These are phyloP conservation scores for Calameuta pallipes DNA, from an alignment of 2,888 invertebrate genomes.

Conservation along the genomic window DNA sequence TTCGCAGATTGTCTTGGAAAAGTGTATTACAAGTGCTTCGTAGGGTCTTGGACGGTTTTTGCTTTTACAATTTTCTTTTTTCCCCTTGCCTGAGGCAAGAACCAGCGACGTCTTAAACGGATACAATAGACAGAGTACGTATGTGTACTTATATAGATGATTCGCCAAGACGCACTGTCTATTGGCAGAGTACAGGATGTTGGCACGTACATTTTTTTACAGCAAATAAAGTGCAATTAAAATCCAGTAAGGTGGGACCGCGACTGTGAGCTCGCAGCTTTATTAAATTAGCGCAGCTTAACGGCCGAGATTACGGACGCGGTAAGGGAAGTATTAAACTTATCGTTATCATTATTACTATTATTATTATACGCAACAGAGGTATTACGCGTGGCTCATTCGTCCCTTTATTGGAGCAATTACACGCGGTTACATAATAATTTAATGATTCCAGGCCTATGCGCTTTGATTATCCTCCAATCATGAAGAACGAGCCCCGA, in stretches of 20 bases:
- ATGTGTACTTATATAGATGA: no score
- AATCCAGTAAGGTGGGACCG: conserved; percentile 16
- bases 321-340: conserved; percentile 3
- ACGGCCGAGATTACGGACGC: conserved; percentile 21
- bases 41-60: neutral
- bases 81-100: neutral
- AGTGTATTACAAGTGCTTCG: neutral
- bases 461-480: neutral
- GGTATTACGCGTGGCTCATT: neutral
- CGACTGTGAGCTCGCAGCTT: conserved; percentile 12
- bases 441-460: neutral
- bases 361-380: neutral
- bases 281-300: conserved; percentile 29
- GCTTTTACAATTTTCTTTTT: neutral
- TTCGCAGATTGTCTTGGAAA: neutral
- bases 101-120: neutral
- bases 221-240: conserved; percentile 29
- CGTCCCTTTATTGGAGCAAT: conserved; percentile 1
- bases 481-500: neutral
- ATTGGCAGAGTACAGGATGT: neutral
- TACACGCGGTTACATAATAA: neutral
- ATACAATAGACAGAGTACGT: neutral
- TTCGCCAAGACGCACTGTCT: neutral
- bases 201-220: conserved; percentile 17
- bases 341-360: conserved; percentile 4